Conservation (phyloP, 2,888 invertebrate genomes). For the Blastobasis lacticolella region DNA sequence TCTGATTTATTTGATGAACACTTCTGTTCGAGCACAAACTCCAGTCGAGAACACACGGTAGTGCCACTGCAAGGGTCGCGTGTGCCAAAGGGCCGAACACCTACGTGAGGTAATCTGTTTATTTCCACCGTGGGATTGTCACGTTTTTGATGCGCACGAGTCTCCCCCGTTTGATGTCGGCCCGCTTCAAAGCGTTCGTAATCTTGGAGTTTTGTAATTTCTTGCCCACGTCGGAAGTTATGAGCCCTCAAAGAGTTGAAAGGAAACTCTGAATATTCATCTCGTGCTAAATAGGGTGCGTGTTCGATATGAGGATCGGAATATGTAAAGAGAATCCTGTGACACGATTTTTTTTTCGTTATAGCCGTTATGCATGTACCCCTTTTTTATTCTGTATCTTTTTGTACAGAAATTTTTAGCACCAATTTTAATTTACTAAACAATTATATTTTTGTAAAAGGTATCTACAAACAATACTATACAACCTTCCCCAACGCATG, state of each 20-base stretch:
- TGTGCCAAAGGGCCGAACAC: slow-evolving; percentile 7
- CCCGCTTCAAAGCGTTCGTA: slow-evolving; percentile 16
- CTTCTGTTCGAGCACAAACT: no score
- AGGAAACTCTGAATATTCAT: neutral
- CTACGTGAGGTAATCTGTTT: slow-evolving; percentile 38
- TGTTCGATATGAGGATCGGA: no score
- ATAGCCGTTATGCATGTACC: no score
- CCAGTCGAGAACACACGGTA: slow-evolving; percentile 19
- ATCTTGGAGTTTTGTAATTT: neutral
- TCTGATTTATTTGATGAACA: no score
- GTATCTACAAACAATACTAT: no score
- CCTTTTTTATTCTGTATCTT: no score
- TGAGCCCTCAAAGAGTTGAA: neutral
- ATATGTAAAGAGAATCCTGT: no score
- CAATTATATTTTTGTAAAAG: no score
- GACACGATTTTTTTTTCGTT: no score
- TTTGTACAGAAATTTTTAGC: no score
- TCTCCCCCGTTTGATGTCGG: slow-evolving; percentile 17
- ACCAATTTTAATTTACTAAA: no score
- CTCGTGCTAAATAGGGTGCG: neutral
- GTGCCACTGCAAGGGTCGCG: slow-evolving; percentile 13
- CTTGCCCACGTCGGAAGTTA: neutral
- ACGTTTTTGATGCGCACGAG: slow-evolving; percentile 23
- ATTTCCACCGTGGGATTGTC: slow-evolving; percentile 22
- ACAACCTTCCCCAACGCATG: no score